Evolutionary conservation across 2,113 vertebrate species (phyloP).

Genomic region (Eretmochelys imbricata): DNA sequence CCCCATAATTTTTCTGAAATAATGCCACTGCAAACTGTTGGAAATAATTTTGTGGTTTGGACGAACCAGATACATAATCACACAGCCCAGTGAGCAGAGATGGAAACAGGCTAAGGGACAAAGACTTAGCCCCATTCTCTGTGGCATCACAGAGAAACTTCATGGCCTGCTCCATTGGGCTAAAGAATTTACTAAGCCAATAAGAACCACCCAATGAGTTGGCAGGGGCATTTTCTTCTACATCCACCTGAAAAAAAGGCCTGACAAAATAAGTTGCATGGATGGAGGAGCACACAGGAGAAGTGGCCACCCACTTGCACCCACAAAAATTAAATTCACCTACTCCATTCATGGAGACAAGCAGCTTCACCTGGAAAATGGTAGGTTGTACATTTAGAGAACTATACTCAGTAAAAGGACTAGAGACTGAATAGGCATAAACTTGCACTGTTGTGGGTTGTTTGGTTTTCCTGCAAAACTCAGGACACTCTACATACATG

Average conservation of each 20-base stretch:
- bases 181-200: neutral
- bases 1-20: neutral
- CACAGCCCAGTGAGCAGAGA: neutral
- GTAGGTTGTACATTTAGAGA: neutral
- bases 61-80: neutral
- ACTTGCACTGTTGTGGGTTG: neutral
- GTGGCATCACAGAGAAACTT: neutral
- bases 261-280: neutral
- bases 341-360: neutral
- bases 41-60: neutral
- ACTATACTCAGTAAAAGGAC: rapidly evolving
- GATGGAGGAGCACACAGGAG: neutral
- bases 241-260: neutral
- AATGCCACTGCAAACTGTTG: neutral
- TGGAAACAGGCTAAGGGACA: neutral
- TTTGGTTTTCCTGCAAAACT: neutral
- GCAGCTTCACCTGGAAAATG: neutral
- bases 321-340: neutral
- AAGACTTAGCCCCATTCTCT: neutral
- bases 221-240: neutral
- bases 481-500: neutral
- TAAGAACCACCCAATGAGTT: neutral
- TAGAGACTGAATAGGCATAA: neutral
- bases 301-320: neutral
- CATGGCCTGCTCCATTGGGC: neutral